Percentiles rank a stretch among this genome's conserved stretches.
Evolutionary conservation across 1,140 invertebrate species (phyloP).

Genomic region (Mycetomoellerius zeteki): DNA sequence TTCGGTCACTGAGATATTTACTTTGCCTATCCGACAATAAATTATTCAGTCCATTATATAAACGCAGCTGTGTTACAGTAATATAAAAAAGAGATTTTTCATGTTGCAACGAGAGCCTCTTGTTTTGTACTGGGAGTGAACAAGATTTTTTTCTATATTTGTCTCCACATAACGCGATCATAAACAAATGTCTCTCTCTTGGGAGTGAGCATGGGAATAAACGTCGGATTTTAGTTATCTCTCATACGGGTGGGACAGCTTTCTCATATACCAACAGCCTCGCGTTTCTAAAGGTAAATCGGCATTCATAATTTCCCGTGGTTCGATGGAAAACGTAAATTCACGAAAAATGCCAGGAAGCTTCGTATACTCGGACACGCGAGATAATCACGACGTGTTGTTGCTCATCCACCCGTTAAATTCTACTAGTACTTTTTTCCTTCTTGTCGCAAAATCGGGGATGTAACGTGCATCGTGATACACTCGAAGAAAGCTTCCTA

Average conservation of each 20-base stretch:
- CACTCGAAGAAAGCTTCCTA: slow-evolving; percentile 38
- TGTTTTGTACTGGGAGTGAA: neutral
- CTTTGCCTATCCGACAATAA: too few species aligned
- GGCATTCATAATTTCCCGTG: slow-evolving; percentile 72
- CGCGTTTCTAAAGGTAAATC: slow-evolving; percentile 64
- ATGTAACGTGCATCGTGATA: slow-evolving; percentile 19
- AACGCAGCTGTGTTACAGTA: neutral
- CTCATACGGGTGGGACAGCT: neutral
- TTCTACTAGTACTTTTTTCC: neutral
- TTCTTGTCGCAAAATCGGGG: slow-evolving; percentile 25
- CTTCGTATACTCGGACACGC: slow-evolving; percentile 22
- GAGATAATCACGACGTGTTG: slow-evolving; percentile 62
- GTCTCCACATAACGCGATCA: slow-evolving; percentile 39
- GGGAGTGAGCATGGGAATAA: slow-evolving; percentile 49
- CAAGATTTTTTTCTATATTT: slow-evolving; percentile 32
- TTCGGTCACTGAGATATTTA: too few species aligned
- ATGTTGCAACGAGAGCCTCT: neutral
- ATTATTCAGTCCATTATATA: neutral
- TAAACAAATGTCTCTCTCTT: slow-evolving; percentile 54
- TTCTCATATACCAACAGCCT: neutral
- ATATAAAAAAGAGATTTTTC: neutral
- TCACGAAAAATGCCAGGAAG: slow-evolving; percentile 32
- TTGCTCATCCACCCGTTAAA: slow-evolving; percentile 53
- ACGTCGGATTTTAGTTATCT: slow-evolving; percentile 74
- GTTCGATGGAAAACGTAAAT: slow-evolving; percentile 69